Percentiles rank a stretch among this genome's conserved stretches.
Evolutionary conservation across 1,140 invertebrate species (phyloP).

Genomic region (Drosophila rufa): DNA sequence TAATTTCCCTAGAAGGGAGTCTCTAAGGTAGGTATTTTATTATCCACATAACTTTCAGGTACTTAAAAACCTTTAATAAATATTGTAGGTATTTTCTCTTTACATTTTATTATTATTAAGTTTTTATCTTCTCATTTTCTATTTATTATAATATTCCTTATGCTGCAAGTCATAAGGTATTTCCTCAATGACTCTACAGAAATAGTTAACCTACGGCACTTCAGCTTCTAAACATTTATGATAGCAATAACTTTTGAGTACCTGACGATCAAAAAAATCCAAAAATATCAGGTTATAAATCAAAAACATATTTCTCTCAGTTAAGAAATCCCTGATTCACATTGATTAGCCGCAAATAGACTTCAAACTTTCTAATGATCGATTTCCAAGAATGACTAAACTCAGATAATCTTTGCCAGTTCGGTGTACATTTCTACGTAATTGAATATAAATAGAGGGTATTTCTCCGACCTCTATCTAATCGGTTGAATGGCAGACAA

Average conservation of each 20-base stretch:
- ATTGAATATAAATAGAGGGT: background rate
- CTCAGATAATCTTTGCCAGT: too few relatives aligned
- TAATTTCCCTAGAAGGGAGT: background rate
- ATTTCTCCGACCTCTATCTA: conserved; percentile 29
- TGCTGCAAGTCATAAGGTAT: too few relatives aligned
- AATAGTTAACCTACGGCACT: background rate
- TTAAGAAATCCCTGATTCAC: too few relatives aligned
- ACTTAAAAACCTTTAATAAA: too few relatives aligned
- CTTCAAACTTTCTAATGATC: background rate
- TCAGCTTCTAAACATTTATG: background rate
- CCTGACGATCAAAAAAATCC: background rate
- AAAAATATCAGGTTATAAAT: background rate
- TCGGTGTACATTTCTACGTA: background rate
- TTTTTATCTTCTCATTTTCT: too few relatives aligned
- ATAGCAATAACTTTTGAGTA: conserved; percentile 4
- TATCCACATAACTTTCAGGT: too few relatives aligned
- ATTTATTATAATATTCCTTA: too few relatives aligned
- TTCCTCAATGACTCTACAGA: too few relatives aligned
- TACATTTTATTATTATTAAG: too few relatives aligned
- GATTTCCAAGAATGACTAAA: conserved; percentile 3
- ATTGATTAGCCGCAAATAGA: background rate
- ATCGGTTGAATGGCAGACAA: conserved; percentile 17
- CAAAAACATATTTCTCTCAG: too few relatives aligned
- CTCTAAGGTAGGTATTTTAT: too few relatives aligned
- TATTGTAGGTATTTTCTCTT: background rate